Base-by-base conservation (phyloP, 2,113 vertebrate species). In the Phrynosoma platyrhinos region DNA sequence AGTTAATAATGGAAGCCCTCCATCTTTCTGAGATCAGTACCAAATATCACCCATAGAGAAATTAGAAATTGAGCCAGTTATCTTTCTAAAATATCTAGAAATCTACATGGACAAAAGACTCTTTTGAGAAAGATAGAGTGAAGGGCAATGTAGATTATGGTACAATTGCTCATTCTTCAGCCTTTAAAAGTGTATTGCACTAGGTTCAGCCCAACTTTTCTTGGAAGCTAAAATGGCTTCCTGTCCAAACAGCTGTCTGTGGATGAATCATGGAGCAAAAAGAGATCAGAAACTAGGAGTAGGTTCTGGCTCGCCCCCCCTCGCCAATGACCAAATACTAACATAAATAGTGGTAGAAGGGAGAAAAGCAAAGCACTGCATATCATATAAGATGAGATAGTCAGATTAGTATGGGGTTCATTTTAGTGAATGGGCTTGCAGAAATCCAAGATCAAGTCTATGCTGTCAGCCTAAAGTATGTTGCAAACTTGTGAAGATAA, bases 201-300 rank as follows among this genome's bases (percentile, higher is more conserved):
- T 79, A 69, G 55, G 55, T 69, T 69, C 89, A 81, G 68, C 30
- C 0, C 32, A 0, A 14, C n/a, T 82, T 85, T 74, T 72, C 52
- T 87, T 90, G n/a, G 87, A 92, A 90, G 89, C 92, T 88, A 89
- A 92, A 58, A 55, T 86, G 90, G 76, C 47, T 88, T 25, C 55
- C 0, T 7, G 86, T 92, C 87, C 90, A 92, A 82, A 32, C 78
- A 93, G 83, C 90, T 93, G 95, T 96, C 95, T 96, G 94, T 21
- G 1, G 74, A 92, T 96, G 94, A 96, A 92, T 94, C 94, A 96
- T 0, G 82, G 87, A 91, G 93, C 89, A 94, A 88, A 64, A n/a
- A 88, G 4, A 96, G 64, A 68, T 2, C 1, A 94, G 72, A 53
- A 84, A 90, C 14, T 8, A 92, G 87, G 90, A 87, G 21, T 0